phyloP scores from a whole-genome alignment of 2,888 invertebrate species.

The Diaperis boleti region DNA sequence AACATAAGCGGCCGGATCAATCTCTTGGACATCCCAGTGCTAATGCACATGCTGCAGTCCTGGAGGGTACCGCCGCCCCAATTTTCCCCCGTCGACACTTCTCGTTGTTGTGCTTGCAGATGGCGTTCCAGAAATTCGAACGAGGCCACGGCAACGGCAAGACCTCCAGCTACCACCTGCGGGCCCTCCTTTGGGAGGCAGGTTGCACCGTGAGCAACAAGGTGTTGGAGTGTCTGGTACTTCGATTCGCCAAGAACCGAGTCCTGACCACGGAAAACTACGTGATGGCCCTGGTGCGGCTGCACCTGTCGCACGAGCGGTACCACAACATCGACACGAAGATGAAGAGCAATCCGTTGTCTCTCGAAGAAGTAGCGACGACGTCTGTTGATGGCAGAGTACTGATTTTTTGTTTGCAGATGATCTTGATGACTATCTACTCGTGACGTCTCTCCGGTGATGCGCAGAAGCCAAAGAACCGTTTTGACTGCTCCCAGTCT shows the following conservation, averaged over 20 bases:
- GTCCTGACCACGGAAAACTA: conserved; percentile 73
- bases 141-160: conserved; percentile 68
- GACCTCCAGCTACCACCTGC: conserved; percentile 74
- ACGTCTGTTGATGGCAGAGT: conserved; percentile 53
- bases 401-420: conserved; percentile 62
- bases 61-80: conserved; percentile 73
- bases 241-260: conserved; percentile 74
- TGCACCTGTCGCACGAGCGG: conserved; percentile 76
- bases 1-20: conserved; percentile 74
- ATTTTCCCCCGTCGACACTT: too few species aligned
- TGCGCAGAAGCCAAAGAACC: conserved; percentile 50
- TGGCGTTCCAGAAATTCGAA: conserved; percentile 74
- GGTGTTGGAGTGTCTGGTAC: conserved; percentile 78
- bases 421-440: conserved; percentile 74
- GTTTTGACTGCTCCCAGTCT: conserved; percentile 18
- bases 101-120: too few species aligned
- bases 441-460: conserved; percentile 62
- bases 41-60: conserved; percentile 75
- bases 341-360: conserved; percentile 78
- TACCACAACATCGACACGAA: conserved; percentile 78
- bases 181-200: conserved; percentile 77
- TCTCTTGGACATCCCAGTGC: conserved; percentile 72
- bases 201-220: conserved; percentile 80
- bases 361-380: conserved; percentile 80
- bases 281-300: conserved; percentile 74